Evolutionary conservation across 2,113 vertebrate species (phyloP).

Genomic region (Solenodon paradoxus): DNA sequence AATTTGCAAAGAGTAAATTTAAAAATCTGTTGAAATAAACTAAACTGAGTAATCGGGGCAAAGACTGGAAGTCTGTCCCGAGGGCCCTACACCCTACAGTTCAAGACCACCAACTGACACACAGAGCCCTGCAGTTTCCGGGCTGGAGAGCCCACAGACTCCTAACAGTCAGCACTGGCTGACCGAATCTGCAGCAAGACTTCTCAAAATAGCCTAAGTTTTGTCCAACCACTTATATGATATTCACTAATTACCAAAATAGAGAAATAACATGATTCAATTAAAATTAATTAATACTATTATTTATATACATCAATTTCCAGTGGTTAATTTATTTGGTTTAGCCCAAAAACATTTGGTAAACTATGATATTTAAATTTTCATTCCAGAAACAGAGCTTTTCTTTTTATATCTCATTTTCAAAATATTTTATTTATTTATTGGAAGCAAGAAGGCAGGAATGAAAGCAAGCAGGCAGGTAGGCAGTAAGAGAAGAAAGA

Average conservation of each 20-base stretch:
- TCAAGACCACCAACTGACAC: background rate
- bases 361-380: background rate
- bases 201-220: background rate
- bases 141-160: background rate
- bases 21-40: background rate
- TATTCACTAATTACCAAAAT: background rate
- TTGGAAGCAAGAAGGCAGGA: too few relatives aligned
- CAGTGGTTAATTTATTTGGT: background rate
- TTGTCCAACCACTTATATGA: background rate
- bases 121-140: background rate
- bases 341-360: constrained; percentile 4
- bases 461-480: too few relatives aligned
- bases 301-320: background rate
- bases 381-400: background rate
- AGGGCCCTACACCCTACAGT: background rate
- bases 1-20: background rate
- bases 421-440: too few relatives aligned
- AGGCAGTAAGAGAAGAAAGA: too few relatives aligned
- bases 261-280: background rate
- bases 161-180: background rate
- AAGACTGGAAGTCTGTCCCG: background rate
- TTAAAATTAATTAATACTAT: background rate
- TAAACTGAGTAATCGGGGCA: background rate
- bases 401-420: constrained; percentile 25
- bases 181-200: background rate